Conservation (phyloP, 2,888 invertebrate species). For the Tinea pellionella region DNA sequence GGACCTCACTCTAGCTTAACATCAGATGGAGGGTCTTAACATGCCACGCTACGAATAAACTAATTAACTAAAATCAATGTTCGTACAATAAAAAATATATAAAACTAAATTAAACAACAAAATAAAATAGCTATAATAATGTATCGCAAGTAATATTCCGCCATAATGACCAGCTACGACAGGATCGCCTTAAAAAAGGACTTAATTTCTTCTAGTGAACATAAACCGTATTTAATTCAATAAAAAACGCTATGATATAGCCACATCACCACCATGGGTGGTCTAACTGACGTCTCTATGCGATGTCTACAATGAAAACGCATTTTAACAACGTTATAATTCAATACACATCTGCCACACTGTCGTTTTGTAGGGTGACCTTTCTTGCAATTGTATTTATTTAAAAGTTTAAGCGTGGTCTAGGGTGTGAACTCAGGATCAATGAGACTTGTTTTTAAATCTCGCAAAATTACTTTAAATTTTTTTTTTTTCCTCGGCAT, state of each 20-base stretch:
- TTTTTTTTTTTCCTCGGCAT: too few relatives aligned
- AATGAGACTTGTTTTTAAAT: too few relatives aligned
- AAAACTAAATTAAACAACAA: too few relatives aligned
- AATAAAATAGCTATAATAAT: background rate
- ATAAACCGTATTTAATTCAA: constrained; percentile 10
- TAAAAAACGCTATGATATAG: constrained; percentile 8
- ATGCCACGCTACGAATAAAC: too few relatives aligned
- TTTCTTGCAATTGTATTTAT: background rate
- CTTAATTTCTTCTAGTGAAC: background rate
- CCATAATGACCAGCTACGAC: background rate
- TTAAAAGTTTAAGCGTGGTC: too few relatives aligned
- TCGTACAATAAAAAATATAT: background rate
- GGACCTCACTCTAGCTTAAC: too few relatives aligned
- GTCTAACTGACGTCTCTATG: constrained; percentile 55
- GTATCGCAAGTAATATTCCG: background rate
- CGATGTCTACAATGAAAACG: constrained; percentile 37
- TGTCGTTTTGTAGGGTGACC: constrained; percentile 28
- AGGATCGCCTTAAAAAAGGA: background rate
- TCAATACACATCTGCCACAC: constrained; percentile 51
- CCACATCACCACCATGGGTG: constrained; percentile 38
- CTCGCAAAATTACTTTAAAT: too few relatives aligned
- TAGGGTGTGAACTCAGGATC: too few relatives aligned
- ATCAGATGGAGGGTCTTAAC: too few relatives aligned
- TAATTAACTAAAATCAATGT: background rate
- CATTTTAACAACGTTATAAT: constrained; percentile 59